phyloP scores from a whole-genome alignment of 2,113 vertebrate species.

The Odocoileus virginianus region DNA sequence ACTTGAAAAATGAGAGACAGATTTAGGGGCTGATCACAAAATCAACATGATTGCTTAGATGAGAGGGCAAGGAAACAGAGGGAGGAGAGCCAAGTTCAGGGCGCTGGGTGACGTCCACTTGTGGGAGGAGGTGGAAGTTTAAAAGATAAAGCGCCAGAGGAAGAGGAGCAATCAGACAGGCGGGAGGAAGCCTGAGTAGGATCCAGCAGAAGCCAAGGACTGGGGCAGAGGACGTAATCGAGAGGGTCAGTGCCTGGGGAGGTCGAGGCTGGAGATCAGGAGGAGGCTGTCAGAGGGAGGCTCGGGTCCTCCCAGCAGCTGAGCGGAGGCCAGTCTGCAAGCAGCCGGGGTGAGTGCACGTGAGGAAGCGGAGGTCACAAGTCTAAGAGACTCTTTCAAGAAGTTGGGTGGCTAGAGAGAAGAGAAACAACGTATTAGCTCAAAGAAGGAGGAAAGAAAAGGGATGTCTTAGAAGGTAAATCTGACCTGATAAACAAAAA shows the following conservation, averaged over 20 bases:
- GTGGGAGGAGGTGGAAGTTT: neutral
- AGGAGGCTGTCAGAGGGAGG: neutral
- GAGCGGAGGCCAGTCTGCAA: constrained; percentile 25
- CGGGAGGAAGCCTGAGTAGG: neutral
- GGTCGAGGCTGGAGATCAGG: neutral
- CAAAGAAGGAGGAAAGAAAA: constrained; percentile 8
- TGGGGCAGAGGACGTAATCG: neutral
- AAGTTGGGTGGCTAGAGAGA: constrained; percentile 18
- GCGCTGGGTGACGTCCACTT: neutral
- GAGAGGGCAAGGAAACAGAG: neutral
- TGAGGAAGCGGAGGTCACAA: constrained; percentile 26
- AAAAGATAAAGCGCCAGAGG: neutral
- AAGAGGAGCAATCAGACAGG: neutral
- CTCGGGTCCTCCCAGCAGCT: neutral
- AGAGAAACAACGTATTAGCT: constrained; percentile 1
- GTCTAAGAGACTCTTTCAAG: constrained; percentile 30
- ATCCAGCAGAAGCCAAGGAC: neutral
- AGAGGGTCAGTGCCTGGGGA: neutral
- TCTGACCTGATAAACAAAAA: constrained; percentile 18
- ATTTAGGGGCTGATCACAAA: neutral
- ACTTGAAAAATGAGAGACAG: neutral
- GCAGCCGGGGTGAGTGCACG: neutral
- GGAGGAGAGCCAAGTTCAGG: neutral
- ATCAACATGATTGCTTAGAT: neutral
- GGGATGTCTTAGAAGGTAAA: neutral